A percentile compares a stretch with the other conserved stretches of the same genome.
These are phyloP conservation scores for Poeciliopsis turrubarensis DNA, from an alignment of 2,113 vertebrate species.

Conservation along the genomic window DNA sequence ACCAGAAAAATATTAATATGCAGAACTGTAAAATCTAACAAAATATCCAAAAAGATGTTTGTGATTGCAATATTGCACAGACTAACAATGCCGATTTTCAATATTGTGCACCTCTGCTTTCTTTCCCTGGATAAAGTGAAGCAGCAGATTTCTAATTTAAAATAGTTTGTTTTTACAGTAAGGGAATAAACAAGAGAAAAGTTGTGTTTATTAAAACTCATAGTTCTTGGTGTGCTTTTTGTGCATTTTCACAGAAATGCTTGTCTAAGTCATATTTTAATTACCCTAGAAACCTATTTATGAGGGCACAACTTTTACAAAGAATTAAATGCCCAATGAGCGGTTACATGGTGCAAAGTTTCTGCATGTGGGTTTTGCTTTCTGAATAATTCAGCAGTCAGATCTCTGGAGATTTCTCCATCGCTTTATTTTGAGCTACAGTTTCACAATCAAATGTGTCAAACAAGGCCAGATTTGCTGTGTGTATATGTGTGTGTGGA, in stretches of 20 bases:
- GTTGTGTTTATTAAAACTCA: background rate
- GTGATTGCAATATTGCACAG: background rate
- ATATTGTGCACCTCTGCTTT: background rate
- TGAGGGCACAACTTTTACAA: background rate
- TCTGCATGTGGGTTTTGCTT: background rate
- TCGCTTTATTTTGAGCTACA: background rate
- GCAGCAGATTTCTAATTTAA: background rate
- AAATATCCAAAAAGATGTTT: background rate
- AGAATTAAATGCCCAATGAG: background rate
- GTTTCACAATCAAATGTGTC: constrained; percentile 11
- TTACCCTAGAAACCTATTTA: background rate
- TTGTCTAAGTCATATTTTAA: background rate
- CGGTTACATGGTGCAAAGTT: background rate
- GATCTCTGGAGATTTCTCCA: background rate
- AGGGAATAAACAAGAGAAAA: background rate
- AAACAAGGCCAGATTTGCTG: constrained; percentile 1
- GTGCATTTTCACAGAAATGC: background rate
- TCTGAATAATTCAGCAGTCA: background rate
- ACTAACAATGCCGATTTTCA: background rate
- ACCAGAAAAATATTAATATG: background rate
- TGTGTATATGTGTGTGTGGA: constrained; percentile 6
- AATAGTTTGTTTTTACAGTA: background rate
- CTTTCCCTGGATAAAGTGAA: background rate
- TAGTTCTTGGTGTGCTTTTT: background rate
- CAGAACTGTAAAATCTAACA: background rate